Evolutionary conservation across 2,888 invertebrate genomes (phyloP).

Genomic region (Andrena dorsata): DNA sequence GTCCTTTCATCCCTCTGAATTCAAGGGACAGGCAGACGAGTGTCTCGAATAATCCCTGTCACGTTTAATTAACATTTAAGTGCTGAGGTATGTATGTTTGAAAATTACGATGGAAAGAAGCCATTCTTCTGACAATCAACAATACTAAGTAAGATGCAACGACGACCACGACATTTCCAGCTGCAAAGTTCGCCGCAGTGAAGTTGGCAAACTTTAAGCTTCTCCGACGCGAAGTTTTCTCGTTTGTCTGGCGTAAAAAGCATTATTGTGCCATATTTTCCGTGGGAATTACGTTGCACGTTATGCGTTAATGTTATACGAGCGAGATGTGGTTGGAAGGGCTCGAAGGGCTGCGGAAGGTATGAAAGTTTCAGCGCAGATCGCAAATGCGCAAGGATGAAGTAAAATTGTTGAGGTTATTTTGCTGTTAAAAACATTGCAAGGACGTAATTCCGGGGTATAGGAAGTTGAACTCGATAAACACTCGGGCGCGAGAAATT

Average conservation of each 20-base stretch:
- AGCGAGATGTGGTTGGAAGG: no score
- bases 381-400: no score
- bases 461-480: no score
- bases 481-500: no score
- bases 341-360: no score
- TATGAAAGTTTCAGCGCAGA: no score
- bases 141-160: conserved; percentile 27
- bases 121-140: conserved; percentile 39
- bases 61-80: not conserved
- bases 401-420: no score
- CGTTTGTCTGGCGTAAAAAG: conserved; percentile 31
- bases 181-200: conserved; percentile 16
- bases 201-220: conserved; percentile 42
- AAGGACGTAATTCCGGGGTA: no score
- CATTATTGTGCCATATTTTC: not conserved
- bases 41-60: not conserved
- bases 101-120: conserved; percentile 15
- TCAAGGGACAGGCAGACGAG: not conserved
- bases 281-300: conserved; percentile 3
- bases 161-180: conserved; percentile 20
- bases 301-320: not conserved
- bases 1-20: no score
- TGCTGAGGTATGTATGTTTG: not conserved
- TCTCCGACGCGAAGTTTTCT: conserved; percentile 35
- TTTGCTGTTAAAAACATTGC: no score